A percentile compares a stretch with the other conserved stretches of the same genome.
Evolutionary conservation across 2,113 vertebrate genomes (phyloP).

Genomic region (Macaca nemestrina): DNA sequence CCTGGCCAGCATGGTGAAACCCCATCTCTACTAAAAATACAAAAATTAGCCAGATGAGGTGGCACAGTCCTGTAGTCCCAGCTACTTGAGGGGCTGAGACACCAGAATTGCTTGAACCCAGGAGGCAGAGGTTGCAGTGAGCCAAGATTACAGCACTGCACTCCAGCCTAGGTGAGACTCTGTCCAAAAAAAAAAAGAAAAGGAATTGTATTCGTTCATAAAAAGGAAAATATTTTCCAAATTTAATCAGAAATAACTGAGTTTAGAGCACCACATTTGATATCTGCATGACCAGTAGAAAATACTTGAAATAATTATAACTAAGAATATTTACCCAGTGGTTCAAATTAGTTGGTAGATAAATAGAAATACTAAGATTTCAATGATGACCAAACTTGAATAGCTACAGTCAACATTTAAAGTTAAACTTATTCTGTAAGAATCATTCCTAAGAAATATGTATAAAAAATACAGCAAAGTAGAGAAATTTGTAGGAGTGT

Average conservation of each 20-base stretch:
- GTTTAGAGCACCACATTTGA: neutral
- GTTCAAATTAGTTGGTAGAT: neutral
- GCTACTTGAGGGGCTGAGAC: too few relatives aligned
- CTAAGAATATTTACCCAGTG: neutral
- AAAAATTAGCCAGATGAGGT: too few relatives aligned
- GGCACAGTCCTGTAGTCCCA: too few relatives aligned
- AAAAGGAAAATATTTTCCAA: neutral
- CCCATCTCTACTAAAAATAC: too few relatives aligned
- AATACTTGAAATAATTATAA: neutral
- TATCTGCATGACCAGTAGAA: neutral
- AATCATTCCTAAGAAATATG: neutral
- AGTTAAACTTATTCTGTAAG: neutral
- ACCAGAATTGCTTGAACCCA: too few relatives aligned
- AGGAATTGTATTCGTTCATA: neutral
- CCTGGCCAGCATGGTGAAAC: too few relatives aligned
- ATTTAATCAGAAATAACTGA: neutral
- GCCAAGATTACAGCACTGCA: too few relatives aligned
- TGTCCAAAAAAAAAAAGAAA: neutral
- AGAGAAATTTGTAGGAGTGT: neutral
- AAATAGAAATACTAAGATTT: neutral
- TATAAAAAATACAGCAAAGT: neutral
- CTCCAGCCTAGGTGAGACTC: too few relatives aligned
- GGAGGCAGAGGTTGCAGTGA: too few relatives aligned
- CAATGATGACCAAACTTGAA: neutral
- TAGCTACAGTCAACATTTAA: neutral